Evolutionary conservation across 2,113 vertebrate species (phyloP).

Genomic region (Rhea pennata): DNA sequence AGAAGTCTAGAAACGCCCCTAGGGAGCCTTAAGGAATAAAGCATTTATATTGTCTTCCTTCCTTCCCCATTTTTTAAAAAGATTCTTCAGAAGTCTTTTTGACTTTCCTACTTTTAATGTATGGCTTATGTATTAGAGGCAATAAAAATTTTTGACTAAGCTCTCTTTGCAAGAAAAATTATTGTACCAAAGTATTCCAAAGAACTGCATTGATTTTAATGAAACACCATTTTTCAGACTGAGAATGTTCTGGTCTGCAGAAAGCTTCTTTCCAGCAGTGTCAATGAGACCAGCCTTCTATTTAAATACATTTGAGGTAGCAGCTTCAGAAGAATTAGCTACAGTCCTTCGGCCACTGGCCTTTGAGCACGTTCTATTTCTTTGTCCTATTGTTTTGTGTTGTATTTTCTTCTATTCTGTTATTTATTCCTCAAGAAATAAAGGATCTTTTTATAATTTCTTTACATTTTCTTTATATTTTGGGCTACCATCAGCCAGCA

Average conservation of each 20-base stretch:
- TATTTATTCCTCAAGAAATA: too few species aligned
- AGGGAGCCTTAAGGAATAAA: neutral
- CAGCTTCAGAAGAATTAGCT: neutral
- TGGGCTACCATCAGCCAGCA: too few species aligned
- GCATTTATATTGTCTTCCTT: neutral
- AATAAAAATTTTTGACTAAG: neutral
- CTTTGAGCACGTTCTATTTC: too few species aligned
- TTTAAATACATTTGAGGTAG: neutral
- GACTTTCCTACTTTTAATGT: neutral
- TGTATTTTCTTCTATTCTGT: too few species aligned
- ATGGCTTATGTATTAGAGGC: accelerated
- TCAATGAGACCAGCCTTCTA: neutral
- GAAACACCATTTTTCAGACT: neutral
- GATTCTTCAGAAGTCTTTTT: neutral
- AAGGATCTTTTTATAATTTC: too few species aligned
- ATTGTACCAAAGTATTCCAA: neutral
- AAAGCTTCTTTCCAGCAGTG: neutral
- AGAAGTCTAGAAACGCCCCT: neutral
- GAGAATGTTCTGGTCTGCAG: neutral
- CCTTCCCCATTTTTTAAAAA: neutral
- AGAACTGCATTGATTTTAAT: neutral
- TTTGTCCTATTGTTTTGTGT: too few species aligned
- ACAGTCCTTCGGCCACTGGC: neutral
- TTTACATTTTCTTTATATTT: too few species aligned
- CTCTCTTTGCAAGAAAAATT: neutral